Conservation (phyloP, 2,888 invertebrate genomes). For the Hirtodrosophila alboralis region DNA sequence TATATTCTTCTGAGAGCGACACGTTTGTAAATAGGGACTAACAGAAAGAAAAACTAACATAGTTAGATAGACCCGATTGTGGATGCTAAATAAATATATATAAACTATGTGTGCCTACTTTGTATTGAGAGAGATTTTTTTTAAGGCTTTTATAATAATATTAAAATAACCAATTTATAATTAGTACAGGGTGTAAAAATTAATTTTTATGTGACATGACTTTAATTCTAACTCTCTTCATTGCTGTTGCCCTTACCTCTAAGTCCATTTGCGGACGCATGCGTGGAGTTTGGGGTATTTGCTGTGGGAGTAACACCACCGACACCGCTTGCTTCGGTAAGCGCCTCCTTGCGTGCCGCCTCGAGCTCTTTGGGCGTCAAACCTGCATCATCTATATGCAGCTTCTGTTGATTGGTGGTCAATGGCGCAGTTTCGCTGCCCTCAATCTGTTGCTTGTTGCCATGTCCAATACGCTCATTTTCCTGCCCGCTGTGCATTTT, state of each 20-base stretch:
- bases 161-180: no score
- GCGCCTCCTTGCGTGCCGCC: conserved; percentile 60
- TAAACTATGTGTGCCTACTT: no score
- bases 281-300: conserved; percentile 66
- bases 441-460: conserved; percentile 77
- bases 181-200: no score
- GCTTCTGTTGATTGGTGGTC: conserved; percentile 81
- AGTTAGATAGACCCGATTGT: no score
- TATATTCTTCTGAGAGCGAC: no score
- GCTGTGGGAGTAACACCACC: conserved; percentile 58
- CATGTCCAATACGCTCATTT: conserved; percentile 47
- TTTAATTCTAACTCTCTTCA: no score
- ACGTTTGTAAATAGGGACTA: no score
- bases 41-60: no score
- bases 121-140: no score
- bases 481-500: conserved; percentile 66
- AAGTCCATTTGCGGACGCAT: conserved; percentile 77
- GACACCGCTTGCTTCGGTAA: conserved; percentile 38
- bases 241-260: conserved; percentile 72
- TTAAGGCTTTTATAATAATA: no score
- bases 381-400: conserved; percentile 76
- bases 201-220: no score
- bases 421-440: conserved; percentile 82
- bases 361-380: conserved; percentile 75
- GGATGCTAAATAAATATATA: no score